Evolutionary conservation across 2,797 vertebrate genomes (phyloP).

Genomic region (Mastacembelus armatus): DNA sequence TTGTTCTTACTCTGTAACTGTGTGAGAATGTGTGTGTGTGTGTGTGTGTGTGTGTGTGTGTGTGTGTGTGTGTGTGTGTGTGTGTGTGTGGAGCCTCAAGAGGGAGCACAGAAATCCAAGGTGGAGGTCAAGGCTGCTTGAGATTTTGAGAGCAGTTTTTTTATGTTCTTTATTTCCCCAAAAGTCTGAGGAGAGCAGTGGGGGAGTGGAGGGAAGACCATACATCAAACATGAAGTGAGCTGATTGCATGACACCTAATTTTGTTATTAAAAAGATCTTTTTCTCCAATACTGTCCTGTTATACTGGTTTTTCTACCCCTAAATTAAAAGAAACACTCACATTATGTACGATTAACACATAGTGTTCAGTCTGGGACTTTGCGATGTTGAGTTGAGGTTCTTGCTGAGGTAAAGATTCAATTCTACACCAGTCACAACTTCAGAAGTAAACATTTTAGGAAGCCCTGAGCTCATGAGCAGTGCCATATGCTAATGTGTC

Average conservation of each 20-base stretch:
- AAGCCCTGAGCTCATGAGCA: too few relatives aligned
- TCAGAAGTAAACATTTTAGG: too few relatives aligned
- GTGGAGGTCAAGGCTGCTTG: slow-evolving; percentile 71
- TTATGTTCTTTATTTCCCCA: slow-evolving; percentile 38
- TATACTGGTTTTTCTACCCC: not conserved
- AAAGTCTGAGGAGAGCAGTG: not conserved
- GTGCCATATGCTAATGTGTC: not conserved
- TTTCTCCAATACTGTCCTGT: not conserved
- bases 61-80: slow-evolving; percentile 37
- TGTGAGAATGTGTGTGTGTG: slow-evolving; percentile 39
- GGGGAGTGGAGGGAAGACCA: not conserved
- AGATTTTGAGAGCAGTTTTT: slow-evolving; percentile 53
- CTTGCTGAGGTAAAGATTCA: too few relatives aligned
- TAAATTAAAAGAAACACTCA: too few relatives aligned
- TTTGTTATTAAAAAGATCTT: too few relatives aligned
- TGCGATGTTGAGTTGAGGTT: too few relatives aligned
- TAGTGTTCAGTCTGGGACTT: too few relatives aligned
- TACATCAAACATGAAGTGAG: not conserved
- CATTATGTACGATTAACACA: too few relatives aligned
- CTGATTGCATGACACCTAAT: not conserved
- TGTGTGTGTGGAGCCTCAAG: slow-evolving; percentile 36
- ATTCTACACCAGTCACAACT: too few relatives aligned
- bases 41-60: slow-evolving; percentile 29
- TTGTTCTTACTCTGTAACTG: slow-evolving; percentile 74
- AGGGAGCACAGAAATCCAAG: slow-evolving; percentile 49